phyloP scores from a whole-genome alignment of 2,888 invertebrate species.

The Diaphora mendica region DNA sequence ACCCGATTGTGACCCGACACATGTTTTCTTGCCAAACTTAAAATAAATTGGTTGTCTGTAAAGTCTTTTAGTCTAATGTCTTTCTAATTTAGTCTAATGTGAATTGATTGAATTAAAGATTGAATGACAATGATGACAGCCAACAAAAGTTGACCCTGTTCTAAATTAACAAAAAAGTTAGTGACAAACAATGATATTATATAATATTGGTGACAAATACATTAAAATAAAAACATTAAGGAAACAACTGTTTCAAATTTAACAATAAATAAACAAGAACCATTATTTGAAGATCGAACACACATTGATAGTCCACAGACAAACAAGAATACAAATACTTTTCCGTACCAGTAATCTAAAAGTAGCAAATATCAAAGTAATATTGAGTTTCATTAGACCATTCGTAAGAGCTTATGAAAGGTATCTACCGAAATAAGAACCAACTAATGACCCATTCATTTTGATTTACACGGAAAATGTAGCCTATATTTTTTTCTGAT shows the following conservation, averaged over 20 bases:
- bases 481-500: constrained; percentile 25
- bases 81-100: too few species aligned
- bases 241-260: not conserved
- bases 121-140: too few species aligned
- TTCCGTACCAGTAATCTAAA: constrained; percentile 1
- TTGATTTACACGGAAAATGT: constrained; percentile 38
- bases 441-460: constrained; percentile 38
- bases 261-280: not conserved
- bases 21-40: not conserved
- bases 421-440: constrained; percentile 29
- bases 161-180: too few species aligned
- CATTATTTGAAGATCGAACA: not conserved
- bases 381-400: constrained; percentile 26
- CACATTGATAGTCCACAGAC: not conserved
- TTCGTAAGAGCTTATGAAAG: constrained; percentile 33
- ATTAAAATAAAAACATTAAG: not conserved
- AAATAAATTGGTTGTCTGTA: too few species aligned
- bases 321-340: not conserved
- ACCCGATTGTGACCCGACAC: not conserved
- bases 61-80: too few species aligned
- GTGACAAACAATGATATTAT: too few species aligned
- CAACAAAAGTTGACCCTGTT: too few species aligned
- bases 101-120: too few species aligned
- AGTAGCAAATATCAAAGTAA: constrained; percentile 8
- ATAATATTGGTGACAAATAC: too few species aligned